Evolutionary conservation across 2,888 invertebrate genomes (phyloP), one percentile per base, ranked within the genome.

Genomic region (Incurvaria masculella): DNA sequence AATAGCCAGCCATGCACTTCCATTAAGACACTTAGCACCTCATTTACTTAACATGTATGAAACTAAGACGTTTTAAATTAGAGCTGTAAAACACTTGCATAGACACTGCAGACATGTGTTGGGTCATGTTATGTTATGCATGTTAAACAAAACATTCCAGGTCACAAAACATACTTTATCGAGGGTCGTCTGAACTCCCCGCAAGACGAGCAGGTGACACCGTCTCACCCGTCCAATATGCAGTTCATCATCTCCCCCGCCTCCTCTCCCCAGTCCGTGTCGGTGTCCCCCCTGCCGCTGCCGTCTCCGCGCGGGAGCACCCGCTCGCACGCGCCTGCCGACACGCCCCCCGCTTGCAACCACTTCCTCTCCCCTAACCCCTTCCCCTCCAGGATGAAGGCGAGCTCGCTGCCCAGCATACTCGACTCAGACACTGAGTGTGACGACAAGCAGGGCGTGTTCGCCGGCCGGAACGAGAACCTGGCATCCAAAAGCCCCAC

Each of bases 151-250:
- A 4, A 17, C 14, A 42, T 8, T 14, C n/a, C 68, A 91, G 91
- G 89, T 64, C 81, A 91, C 63, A 90, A 89, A 68, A 93, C 94
- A 1, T 94, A 87, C 69, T 95, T 94, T 68, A 91, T 95, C 50
- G 83, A 87, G 63, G 88, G 89, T 21, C 83, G 88, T 21, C 87
- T 85, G 53, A 84, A 82, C 58, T 71, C 69, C 45, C 68, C 69
- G 48, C 73, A 68, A 59, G 69, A 69, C 56, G 70, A 71, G 48
- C 66, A 69, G 44, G 64, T 69, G 48, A 69, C 71, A 48, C 72
- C 73, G 40, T 66, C 70, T 44, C 72, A 72, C 58, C 75, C 74
- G 48, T 59, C 73, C 48, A 81, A 80, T 57, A 68, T 84, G 49
- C 81, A 84, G 49, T 71, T 85, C 43, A 83, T 84, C 52, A 81